Percentiles rank a stretch among this genome's conserved stretches.
phyloP scores from a whole-genome alignment of 2,113 vertebrate genomes.

The Orthonyx spaldingii region DNA sequence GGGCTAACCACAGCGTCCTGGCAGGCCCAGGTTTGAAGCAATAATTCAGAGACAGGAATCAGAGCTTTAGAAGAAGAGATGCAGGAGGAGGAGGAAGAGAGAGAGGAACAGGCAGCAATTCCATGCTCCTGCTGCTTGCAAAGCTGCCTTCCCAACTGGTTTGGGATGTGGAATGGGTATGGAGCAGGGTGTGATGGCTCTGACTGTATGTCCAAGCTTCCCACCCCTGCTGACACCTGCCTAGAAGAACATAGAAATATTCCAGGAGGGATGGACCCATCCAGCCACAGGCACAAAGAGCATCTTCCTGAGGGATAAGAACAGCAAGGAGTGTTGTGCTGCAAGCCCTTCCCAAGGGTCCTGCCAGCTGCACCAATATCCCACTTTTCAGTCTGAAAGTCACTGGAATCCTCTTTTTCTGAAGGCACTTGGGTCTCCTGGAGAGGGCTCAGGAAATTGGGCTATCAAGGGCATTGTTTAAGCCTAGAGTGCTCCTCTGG shows the following conservation, averaged over 20 bases:
- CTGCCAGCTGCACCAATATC: not conserved
- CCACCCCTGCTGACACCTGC: fast-evolving
- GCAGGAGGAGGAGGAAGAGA: not conserved
- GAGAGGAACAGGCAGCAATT: not conserved
- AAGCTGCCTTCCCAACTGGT: not conserved
- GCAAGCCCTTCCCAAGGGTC: not conserved
- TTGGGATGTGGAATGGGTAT: not conserved
- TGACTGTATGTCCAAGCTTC: not conserved
- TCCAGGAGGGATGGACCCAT: not conserved
- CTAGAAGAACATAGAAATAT: not conserved
- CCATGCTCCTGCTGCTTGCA: not conserved
- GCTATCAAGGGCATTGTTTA: not conserved
- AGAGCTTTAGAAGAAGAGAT: not conserved
- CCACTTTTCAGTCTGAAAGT: not conserved
- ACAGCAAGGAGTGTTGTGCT: not conserved
- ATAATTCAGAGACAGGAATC: not conserved
- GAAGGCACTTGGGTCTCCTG: not conserved
- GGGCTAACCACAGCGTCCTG: not conserved
- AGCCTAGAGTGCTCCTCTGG: not conserved
- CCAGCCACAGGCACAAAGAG: not conserved
- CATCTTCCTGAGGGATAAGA: not conserved
- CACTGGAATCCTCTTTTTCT: not conserved
- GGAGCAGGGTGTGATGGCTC: not conserved
- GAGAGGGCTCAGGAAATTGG: not conserved
- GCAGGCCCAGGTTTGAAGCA: not conserved